Conservation (phyloP, 1,140 invertebrate genomes). For the Yoshiicerus persimilis region DNA sequence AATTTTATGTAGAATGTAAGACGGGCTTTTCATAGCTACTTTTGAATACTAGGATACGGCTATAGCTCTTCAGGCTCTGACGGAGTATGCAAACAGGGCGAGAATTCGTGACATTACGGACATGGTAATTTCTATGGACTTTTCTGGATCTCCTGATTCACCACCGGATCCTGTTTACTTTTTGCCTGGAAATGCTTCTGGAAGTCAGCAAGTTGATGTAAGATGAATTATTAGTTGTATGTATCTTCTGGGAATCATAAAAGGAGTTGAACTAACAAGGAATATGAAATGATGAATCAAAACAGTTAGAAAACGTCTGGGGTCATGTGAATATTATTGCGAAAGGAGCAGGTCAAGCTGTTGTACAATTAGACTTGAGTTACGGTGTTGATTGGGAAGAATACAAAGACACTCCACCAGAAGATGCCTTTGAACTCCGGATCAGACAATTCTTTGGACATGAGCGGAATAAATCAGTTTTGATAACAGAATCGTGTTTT, state of each 20-base stretch:
- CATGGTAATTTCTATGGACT: slow-evolving; percentile 57
- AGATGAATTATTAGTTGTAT: too few species aligned
- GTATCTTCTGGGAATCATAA: too few species aligned
- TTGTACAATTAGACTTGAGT: slow-evolving; percentile 61
- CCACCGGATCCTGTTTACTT: slow-evolving; percentile 50
- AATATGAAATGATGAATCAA: too few species aligned
- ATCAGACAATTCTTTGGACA: slow-evolving; percentile 56
- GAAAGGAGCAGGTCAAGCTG: slow-evolving; percentile 61
- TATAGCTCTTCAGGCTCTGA: slow-evolving; percentile 63
- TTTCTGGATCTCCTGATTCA: slow-evolving; percentile 52
- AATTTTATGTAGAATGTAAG: too few species aligned
- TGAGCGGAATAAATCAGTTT: slow-evolving; percentile 62
- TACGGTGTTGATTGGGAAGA: slow-evolving; percentile 59
- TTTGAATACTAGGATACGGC: slow-evolving; percentile 59
- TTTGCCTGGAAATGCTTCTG: slow-evolving; percentile 50
- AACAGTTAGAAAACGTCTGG: slow-evolving; percentile 59
- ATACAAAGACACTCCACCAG: slow-evolving; percentile 57
- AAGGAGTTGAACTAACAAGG: too few species aligned
- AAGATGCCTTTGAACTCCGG: slow-evolving; percentile 57
- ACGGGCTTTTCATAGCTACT: background rate
- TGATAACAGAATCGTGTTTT: slow-evolving; percentile 58
- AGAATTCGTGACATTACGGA: slow-evolving; percentile 62
- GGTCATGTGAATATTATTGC: slow-evolving; percentile 61
- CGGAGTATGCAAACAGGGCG: slow-evolving; percentile 61
- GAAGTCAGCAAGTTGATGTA: slow-evolving; percentile 49